phyloP scores from a whole-genome alignment of 2,113 vertebrate species.

The Centropristis striata region DNA sequence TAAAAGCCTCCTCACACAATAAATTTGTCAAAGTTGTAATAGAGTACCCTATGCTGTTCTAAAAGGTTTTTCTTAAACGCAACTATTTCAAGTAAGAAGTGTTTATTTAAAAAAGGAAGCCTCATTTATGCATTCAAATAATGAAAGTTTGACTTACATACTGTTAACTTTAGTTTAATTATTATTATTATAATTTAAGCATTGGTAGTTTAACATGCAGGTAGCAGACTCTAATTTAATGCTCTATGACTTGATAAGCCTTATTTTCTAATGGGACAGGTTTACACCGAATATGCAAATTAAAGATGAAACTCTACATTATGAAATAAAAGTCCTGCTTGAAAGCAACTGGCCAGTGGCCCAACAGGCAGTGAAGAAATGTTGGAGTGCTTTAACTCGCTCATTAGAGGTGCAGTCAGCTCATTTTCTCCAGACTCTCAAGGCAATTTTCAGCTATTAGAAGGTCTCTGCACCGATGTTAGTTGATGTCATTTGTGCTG shows the following conservation, averaged over 20 bases:
- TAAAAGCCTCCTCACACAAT: too few relatives aligned
- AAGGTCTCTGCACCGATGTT: constrained; percentile 38
- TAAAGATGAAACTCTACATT: background rate
- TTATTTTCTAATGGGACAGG: background rate
- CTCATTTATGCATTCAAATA: too few relatives aligned
- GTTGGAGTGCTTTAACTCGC: constrained; percentile 2
- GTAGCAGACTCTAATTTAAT: background rate
- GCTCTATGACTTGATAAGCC: background rate
- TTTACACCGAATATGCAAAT: background rate
- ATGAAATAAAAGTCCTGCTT: constrained; percentile 4
- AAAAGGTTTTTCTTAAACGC: too few relatives aligned
- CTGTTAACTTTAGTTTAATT: background rate
- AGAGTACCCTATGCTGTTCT: too few relatives aligned
- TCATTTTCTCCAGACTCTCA: constrained; percentile 24
- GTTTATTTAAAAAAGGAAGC: too few relatives aligned
- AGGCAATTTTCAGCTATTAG: constrained; percentile 48
- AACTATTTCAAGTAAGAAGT: too few relatives aligned
- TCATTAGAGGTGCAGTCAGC: constrained; percentile 39
- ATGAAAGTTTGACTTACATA: background rate
- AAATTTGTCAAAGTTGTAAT: too few relatives aligned
- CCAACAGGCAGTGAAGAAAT: background rate
- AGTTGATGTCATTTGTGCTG: constrained; percentile 39
- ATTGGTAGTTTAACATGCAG: background rate
- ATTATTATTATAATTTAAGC: background rate
- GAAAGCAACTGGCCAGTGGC: constrained; percentile 12